These are phyloP conservation scores for Campoplex capitator DNA, from an alignment of 2,888 invertebrate species.

Conservation along the genomic window DNA sequence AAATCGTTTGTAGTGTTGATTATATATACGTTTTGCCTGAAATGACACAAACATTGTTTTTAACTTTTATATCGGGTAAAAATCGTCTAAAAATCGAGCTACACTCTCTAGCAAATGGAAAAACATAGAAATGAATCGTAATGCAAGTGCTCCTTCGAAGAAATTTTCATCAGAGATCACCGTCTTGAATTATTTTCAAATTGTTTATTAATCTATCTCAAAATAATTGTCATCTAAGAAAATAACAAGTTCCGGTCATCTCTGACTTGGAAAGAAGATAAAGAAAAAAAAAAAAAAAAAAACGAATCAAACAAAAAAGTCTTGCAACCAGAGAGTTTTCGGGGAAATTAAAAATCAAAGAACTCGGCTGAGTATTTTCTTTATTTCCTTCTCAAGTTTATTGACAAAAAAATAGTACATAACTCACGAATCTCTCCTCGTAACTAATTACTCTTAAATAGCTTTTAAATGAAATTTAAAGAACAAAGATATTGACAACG, in stretches of 20 bases:
- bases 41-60: constrained; percentile 68
- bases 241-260: constrained; percentile 17
- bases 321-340: neutral
- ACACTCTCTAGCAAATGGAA: neutral
- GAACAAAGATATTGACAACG: constrained; percentile 8
- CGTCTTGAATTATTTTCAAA: constrained; percentile 4
- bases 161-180: neutral
- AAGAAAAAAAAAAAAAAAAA: neutral
- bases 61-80: neutral
- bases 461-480: neutral
- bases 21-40: constrained; percentile 81
- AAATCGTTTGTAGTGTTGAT: constrained; percentile 79
- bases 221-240: neutral
- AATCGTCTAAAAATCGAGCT: neutral
- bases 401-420: constrained; percentile 39
- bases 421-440: constrained; percentile 14
- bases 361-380: constrained; percentile 23
- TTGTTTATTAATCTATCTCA: neutral
- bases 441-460: neutral
- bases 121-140: neutral
- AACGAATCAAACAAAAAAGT: constrained; percentile 1
- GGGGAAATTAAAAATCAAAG: constrained; percentile 37
- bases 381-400: constrained; percentile 42
- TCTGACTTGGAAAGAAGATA: neutral
- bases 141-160: neutral